Base-by-base conservation (phyloP, 2,797 vertebrate genomes). In the Sebastes minor region DNA sequence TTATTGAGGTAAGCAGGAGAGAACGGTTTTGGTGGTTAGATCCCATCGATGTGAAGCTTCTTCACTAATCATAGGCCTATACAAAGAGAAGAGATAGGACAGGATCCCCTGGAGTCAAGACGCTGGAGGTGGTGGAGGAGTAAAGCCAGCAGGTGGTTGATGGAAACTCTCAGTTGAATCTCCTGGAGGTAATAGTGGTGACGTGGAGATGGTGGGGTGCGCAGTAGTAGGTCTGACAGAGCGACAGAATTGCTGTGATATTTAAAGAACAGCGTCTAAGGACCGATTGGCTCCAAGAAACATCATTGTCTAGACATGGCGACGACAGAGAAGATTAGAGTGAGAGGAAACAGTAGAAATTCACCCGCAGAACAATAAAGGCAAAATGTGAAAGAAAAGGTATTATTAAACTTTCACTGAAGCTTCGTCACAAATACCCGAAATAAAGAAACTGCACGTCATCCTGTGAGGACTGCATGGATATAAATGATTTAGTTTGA, bases 141-240 rank as follows among this genome's bases (percentile, higher is more conserved):
- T 53, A 20, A 42, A 76, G 22, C 7, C 57, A 25, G 71, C 35
- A 30, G 56, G 28, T 13, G 66, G 79, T 75, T 63, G 28, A 70
- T 76, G 33, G 55, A 66, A 83, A 80, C 72, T 46, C 22, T 38
- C 20, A 18, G 23, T 46, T 68, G 30, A 65, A 63, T 68, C 23
- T 59, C 57, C 28, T n/a, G 28, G 30, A 57, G 73, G 22, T 64
- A 25, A 64, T 33, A 4, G 8, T 46, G 57, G 18, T 53, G 8
- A 63, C 33, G 52, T 10, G 2, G 65, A 38, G 14, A 14, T 9
- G 32, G 23, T 46, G 53, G 16, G 13, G 16, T 46, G 42, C 70
- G 18, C 60, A 61, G 66, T 20, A 46, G 52, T 23, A 25, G 23
- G 57, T 68, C 55, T 60, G 61, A 32, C 2, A 25, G 16, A 59